phyloP scores from a whole-genome alignment of 2,888 invertebrate species.

The Drosophila pseudotakahashii region DNA sequence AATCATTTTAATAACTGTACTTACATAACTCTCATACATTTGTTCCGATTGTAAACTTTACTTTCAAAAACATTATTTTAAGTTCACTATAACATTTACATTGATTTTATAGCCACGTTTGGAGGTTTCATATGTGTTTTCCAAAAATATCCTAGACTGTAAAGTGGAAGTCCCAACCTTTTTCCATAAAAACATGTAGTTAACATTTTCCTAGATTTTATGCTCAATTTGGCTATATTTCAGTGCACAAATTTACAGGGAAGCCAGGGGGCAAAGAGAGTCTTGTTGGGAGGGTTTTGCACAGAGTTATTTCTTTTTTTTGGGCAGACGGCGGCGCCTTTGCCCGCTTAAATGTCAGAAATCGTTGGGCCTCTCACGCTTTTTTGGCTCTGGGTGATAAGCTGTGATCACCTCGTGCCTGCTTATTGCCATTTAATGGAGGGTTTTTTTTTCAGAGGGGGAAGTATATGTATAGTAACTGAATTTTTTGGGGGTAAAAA shows the following conservation, averaged over 20 bases:
- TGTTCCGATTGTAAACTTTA: too few relatives aligned
- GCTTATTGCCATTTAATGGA: constrained; percentile 36
- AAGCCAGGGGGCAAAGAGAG: constrained; percentile 10
- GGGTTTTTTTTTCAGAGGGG: not conserved
- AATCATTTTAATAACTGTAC: too few relatives aligned
- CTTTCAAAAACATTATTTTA: too few relatives aligned
- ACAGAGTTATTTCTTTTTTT: constrained; percentile 2
- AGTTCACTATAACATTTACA: not conserved
- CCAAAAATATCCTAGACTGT: not conserved
- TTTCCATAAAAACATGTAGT: not conserved
- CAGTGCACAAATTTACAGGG: constrained; percentile 11
- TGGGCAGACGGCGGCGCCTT: constrained; percentile 60
- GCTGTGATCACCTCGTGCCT: constrained; percentile 41
- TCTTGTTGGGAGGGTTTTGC: constrained; percentile 26
- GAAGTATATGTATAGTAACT: not conserved
- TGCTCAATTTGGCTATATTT: constrained; percentile 4
- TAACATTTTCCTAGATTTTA: not conserved
- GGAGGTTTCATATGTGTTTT: not conserved
- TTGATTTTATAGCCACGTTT: not conserved
- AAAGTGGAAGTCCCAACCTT: not conserved
- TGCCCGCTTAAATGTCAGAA: constrained; percentile 72
- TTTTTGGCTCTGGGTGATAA: constrained; percentile 26
- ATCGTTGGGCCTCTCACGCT: constrained; percentile 50
- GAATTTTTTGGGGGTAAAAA: not conserved
- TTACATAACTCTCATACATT: too few relatives aligned